Conservation (phyloP, 2,797 vertebrate genomes). For the Haliaeetus vocifer region DNA sequence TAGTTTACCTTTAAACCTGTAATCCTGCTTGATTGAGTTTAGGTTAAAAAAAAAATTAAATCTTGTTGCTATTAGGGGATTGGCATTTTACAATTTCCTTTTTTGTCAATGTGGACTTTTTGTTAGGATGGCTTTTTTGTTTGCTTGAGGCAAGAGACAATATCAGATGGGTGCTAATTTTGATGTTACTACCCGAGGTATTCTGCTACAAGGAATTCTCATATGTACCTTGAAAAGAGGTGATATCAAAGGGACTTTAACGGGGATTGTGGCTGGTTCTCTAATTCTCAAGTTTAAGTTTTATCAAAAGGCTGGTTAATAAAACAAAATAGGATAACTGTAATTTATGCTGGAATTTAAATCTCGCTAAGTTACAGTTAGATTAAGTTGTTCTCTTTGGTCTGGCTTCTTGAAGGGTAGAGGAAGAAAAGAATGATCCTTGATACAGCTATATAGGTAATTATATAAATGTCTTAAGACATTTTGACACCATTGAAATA, state of each 20-base stretch:
- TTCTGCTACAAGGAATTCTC: not conserved
- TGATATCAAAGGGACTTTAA: not conserved
- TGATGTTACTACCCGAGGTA: not conserved
- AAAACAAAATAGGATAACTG: not conserved
- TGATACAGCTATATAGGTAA: not conserved
- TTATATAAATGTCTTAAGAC: not conserved
- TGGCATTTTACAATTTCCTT: not conserved
- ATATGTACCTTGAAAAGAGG: not conserved
- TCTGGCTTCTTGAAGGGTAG: constrained; percentile 12
- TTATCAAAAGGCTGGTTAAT: not conserved
- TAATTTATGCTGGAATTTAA: not conserved
- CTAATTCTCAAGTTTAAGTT: not conserved
- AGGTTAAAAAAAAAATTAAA: not conserved
- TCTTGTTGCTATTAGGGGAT: not conserved
- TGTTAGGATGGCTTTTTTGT: not conserved
- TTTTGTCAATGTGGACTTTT: not conserved
- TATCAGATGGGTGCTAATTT: not conserved
- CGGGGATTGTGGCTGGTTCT: not conserved
- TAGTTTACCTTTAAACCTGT: not conserved
- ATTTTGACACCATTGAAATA: constrained; percentile 20
- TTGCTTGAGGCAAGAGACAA: not conserved
- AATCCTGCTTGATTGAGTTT: not conserved
- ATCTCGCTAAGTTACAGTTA: not conserved
- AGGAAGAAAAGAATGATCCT: constrained; percentile 1
- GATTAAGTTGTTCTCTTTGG: not conserved